Base-by-base conservation (phyloP, 2,888 invertebrate species). In the Chaetogeoica ovagalla region DNA sequence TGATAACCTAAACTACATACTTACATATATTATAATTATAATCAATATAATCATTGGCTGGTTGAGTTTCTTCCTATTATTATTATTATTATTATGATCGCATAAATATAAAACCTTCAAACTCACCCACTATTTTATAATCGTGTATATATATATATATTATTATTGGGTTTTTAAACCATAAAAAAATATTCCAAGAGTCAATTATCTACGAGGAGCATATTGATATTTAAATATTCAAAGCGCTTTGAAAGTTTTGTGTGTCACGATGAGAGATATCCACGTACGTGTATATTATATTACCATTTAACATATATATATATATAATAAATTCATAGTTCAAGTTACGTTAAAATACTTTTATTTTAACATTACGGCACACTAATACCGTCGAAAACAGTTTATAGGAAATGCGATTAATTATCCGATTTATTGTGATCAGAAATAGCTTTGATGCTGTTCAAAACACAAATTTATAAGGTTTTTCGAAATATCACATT, bases 51-150 rank as follows among this genome's bases (percentile, higher is more conserved):
- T 57, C 6, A n/a, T n/a, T n/a, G 37, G 11, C 11, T 13, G 70
- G 37, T 69, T 19, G 11, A 69, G 30, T 69, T 57, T 21, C 21
- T 70, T n/a, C n/a, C n/a, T 39, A 70, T 39, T 15, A n/a, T 48
- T 11, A 13, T n/a, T 57, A 37, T 57, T 70, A n/a, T 57, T n/a
- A 57, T 70, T n/a, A 52, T 19, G 30, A 13, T 37, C 37, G 69
- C 7, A 55, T 57, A 37, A 2, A 43, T 37, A 70, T 37, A 70
- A 69, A 69, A 55, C 19, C 7, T 3, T n/a, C 7, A 19, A 30
- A 37, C 37, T n/a, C 69, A 57, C 55, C 55, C n/a, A 70, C n/a
- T 37, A 52, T 55, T 52, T 30, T 70, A 30, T 70, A 57, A 55
- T 30, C 7, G 69, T 37, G 5, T 69, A 52, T 9, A 9, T 9